These are phyloP conservation scores for Cydia amplana DNA, from an alignment of 1,140 invertebrate species.

Conservation along the genomic window DNA sequence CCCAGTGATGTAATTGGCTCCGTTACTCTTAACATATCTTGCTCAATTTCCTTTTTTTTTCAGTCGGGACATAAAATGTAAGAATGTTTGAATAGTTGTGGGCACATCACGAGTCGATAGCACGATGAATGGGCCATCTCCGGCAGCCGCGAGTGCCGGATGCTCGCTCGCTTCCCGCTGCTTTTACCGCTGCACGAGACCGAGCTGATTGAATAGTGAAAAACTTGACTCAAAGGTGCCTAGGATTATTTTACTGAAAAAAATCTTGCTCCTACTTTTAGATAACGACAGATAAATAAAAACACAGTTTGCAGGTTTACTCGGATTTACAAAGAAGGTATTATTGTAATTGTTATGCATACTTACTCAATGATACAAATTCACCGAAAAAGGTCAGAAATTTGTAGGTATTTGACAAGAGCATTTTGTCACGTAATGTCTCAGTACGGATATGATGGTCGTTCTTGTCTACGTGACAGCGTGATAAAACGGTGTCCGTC, in stretches of 20 bases:
- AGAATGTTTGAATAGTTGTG: slow-evolving; percentile 36
- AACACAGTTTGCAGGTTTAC: background rate
- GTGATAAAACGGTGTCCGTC: too few species aligned
- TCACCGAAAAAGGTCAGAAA: too few species aligned
- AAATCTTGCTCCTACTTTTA: background rate
- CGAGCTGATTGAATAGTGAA: slow-evolving; percentile 24
- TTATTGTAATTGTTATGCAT: too few species aligned
- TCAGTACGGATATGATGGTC: too few species aligned
- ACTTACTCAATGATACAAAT: too few species aligned
- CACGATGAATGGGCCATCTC: slow-evolving; percentile 40
- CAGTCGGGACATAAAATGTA: slow-evolving; percentile 25
- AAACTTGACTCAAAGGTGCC: slow-evolving; percentile 13
- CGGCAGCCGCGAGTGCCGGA: slow-evolving; percentile 36
- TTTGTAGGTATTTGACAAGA: too few species aligned
- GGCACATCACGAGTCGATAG: slow-evolving; percentile 36
- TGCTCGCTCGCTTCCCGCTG: slow-evolving; percentile 25
- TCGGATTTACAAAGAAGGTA: too few species aligned
- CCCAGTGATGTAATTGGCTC: background rate
- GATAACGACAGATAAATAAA: background rate
- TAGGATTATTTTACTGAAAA: background rate
- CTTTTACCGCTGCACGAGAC: slow-evolving; percentile 19
- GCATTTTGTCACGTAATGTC: too few species aligned
- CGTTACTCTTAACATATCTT: background rate
- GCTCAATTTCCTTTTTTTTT: slow-evolving; percentile 23
- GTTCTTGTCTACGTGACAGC: too few species aligned